These are phyloP conservation scores for Eurosta solidaginis DNA, from an alignment of 1,140 invertebrate species.

Conservation along the genomic window DNA sequence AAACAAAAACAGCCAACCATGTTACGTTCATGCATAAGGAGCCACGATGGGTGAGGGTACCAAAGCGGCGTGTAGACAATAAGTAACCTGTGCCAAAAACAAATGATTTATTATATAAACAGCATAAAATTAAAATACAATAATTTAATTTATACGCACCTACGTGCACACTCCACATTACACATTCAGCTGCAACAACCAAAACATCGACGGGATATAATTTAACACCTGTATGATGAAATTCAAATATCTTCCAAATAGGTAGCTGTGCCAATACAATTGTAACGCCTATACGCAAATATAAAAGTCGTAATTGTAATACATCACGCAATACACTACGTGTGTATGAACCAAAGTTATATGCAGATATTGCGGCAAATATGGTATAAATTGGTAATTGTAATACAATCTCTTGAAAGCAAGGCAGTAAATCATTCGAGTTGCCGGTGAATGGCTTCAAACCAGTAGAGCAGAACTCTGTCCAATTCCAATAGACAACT, in stretches of 20 bases:
- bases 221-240: conserved; percentile 60
- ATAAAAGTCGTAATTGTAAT: conserved; percentile 66
- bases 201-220: conserved; percentile 72
- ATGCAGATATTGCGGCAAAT: conserved; percentile 74
- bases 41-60: conserved; percentile 72
- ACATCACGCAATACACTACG: conserved; percentile 64
- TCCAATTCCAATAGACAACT: conserved; percentile 70
- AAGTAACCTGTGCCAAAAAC: conserved; percentile 64
- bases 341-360: conserved; percentile 71
- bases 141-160: conserved; percentile 49
- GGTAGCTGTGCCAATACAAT: conserved; percentile 69
- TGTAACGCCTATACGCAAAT: conserved; percentile 67
- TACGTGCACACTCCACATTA: conserved; percentile 81
- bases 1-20: conserved; percentile 69
- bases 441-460: conserved; percentile 68
- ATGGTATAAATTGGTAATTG: conserved; percentile 73
- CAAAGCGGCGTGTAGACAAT: conserved; percentile 68
- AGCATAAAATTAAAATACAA: not conserved
- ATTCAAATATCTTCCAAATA: conserved; percentile 68
- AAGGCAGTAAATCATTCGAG: conserved; percentile 75
- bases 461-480: conserved; percentile 70
- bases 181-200: conserved; percentile 67
- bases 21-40: conserved; percentile 69
- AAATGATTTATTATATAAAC: not conserved
- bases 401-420: conserved; percentile 79